phyloP scores from a whole-genome alignment of 2,888 invertebrate species.

The Eudemis profundana region DNA sequence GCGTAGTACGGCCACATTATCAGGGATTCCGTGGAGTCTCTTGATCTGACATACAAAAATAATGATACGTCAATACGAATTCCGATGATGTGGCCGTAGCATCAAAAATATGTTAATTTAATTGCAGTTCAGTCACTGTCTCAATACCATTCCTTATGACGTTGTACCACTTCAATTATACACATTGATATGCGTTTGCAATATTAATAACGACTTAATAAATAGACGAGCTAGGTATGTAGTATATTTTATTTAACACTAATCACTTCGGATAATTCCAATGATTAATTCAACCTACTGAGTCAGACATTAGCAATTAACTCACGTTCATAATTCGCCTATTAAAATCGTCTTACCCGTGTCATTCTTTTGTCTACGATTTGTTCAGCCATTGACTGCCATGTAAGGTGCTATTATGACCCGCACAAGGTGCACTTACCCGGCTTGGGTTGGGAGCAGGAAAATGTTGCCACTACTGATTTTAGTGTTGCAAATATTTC shows the following conservation, averaged over 20 bases:
- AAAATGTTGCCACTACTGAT: slow-evolving; percentile 15
- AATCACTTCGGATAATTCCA: slow-evolving; percentile 20
- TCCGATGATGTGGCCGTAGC: too few relatives aligned
- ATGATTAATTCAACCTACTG: background rate
- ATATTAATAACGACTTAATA: too few relatives aligned
- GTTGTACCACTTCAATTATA: too few relatives aligned
- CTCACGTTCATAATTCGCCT: slow-evolving; percentile 38
- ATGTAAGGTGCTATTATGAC: slow-evolving; percentile 26
- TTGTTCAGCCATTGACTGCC: slow-evolving; percentile 27
- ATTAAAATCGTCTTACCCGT: slow-evolving; percentile 41
- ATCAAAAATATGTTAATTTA: too few relatives aligned
- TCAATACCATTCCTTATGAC: too few relatives aligned
- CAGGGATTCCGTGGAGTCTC: too few relatives aligned
- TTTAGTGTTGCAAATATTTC: background rate
- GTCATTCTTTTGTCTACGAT: slow-evolving; percentile 34
- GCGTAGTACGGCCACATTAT: too few relatives aligned
- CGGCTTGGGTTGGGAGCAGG: slow-evolving; percentile 18
- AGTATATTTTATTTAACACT: background rate
- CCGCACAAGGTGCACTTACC: slow-evolving; percentile 27
- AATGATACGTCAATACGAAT: too few relatives aligned
- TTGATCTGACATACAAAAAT: too few relatives aligned
- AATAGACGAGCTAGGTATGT: background rate
- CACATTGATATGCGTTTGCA: too few relatives aligned
- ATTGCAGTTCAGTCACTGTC: too few relatives aligned
- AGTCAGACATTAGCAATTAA: slow-evolving; percentile 14